Evolutionary conservation across 2,888 invertebrate species (phyloP), one percentile per base, ranked within the genome.

Genomic region (Mythimna loreyi): DNA sequence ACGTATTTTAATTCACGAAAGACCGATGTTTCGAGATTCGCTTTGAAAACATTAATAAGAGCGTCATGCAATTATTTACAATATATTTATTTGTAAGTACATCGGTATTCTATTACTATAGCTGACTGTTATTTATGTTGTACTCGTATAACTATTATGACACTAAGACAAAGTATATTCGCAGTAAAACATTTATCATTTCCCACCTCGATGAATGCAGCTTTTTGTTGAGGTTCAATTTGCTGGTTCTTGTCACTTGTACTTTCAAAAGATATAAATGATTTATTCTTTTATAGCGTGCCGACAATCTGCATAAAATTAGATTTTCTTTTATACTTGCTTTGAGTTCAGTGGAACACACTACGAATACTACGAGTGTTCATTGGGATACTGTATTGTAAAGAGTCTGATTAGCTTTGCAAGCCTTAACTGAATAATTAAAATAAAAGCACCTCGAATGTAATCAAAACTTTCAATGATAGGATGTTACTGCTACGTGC

Each of bases 191-290:
- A 79, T 79, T 67, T 52, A 75, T 75, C 53, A 67, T 78, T 55
- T 59, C 5, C 59, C 23, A n/a, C 25, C 28, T 70, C 40, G 33
- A 67, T 57, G 28, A 52, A 53, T 63, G 56, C 49, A 9, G 55
- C 13, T 75, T 79, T 79, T 75, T 78, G 47, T 43, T 16, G 9
- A 45, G 23, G 56, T 67, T 56, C 21, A 61, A 56, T 58, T 64
- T 45, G 62, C 64, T 49, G 7, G 36, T 49, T 58, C 40, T 64
- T 65, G 65, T 67, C 72, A 77, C 70, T 80, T 72, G 49, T 77
- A 67, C 73, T 80, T 73, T 79, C 64, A 59, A 64, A 61, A 65
- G 28, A 28, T 47, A 62, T 72, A 57, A 49, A 73, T 73, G 33
- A 56, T 50, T 67, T 59, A 66, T 74, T 73, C 1, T 43, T 5